Evolutionary conservation across 1,140 invertebrate genomes (phyloP).

Genomic region (Leptinotarsa defecta): DNA sequence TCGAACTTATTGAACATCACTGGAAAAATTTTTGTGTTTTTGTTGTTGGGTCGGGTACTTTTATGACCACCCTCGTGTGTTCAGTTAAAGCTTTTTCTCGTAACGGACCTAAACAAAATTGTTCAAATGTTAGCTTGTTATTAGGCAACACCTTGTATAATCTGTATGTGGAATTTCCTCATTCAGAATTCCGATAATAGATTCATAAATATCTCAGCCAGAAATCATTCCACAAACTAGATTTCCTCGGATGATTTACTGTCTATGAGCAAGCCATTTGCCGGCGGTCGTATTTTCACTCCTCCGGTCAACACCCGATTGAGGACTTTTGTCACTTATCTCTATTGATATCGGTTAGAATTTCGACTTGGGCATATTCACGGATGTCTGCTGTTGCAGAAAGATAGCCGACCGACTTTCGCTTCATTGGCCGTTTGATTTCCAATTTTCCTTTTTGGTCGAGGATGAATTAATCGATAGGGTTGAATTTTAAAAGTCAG

Average conservation of each 20-base stretch:
- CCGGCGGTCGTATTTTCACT: neutral
- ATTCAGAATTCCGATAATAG: neutral
- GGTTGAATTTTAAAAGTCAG: too few relatives aligned
- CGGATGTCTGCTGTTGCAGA: slow-evolving; percentile 7
- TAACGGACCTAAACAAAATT: too few relatives aligned
- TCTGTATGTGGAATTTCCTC: neutral
- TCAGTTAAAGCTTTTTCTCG: too few relatives aligned
- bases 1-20: too few relatives aligned
- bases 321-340: neutral
- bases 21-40: too few relatives aligned
- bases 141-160: too few relatives aligned
- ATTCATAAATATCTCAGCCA: slow-evolving; percentile 1
- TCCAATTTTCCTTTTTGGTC: neutral
- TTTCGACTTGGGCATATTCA: slow-evolving; percentile 8
- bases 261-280: neutral
- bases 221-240: slow-evolving; percentile 3
- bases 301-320: neutral
- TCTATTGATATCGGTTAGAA: neutral
- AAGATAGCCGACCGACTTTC: neutral
- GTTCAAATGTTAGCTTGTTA: too few relatives aligned
- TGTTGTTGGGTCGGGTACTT: too few relatives aligned
- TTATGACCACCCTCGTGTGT: too few relatives aligned
- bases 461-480: neutral
- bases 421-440: neutral
- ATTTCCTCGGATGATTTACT: neutral